Evolutionary conservation across 2,888 invertebrate genomes (phyloP).

Genomic region (Xestobium rufovillosum): DNA sequence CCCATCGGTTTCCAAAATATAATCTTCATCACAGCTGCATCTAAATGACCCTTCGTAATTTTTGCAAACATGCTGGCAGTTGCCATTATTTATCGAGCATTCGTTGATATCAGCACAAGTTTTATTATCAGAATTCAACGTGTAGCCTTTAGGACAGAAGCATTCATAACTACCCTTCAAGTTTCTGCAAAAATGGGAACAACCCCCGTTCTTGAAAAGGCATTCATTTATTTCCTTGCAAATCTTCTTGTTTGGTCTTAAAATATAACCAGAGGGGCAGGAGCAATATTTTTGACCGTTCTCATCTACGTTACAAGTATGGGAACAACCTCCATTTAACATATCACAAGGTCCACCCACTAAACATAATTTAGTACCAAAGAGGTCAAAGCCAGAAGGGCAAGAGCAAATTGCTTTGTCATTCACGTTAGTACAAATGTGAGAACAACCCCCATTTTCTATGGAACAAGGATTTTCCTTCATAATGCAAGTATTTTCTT

Average conservation of each 20-base stretch:
- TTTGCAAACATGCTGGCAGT: slow-evolving; percentile 45
- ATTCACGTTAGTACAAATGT: slow-evolving; percentile 37
- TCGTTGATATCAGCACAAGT: slow-evolving; percentile 42
- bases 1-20: slow-evolving; percentile 27
- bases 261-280: slow-evolving; percentile 48
- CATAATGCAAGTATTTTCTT: slow-evolving; percentile 33
- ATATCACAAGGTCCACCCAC: slow-evolving; percentile 40
- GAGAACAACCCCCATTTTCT: slow-evolving; percentile 32
- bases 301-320: slow-evolving; percentile 40
- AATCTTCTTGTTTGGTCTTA: slow-evolving; percentile 41
- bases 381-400: slow-evolving; percentile 30
- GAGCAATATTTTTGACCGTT: slow-evolving; percentile 43
- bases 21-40: slow-evolving; percentile 47
- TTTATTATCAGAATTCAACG: slow-evolving; percentile 32
- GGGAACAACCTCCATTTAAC: slow-evolving; percentile 44
- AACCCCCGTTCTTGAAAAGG: slow-evolving; percentile 50
- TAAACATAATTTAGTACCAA: slow-evolving; percentile 40
- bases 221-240: slow-evolving; percentile 54
- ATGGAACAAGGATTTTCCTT: slow-evolving; percentile 31
- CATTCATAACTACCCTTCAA: slow-evolving; percentile 47
- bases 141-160: slow-evolving; percentile 44
- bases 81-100: slow-evolving; percentile 37
- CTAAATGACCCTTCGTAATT: slow-evolving; percentile 45
- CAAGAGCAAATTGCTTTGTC: slow-evolving; percentile 50
- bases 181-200: slow-evolving; percentile 55